These are phyloP conservation scores for Drosophila bunnanda DNA, from an alignment of 2,888 invertebrate genomes.

Conservation along the genomic window DNA sequence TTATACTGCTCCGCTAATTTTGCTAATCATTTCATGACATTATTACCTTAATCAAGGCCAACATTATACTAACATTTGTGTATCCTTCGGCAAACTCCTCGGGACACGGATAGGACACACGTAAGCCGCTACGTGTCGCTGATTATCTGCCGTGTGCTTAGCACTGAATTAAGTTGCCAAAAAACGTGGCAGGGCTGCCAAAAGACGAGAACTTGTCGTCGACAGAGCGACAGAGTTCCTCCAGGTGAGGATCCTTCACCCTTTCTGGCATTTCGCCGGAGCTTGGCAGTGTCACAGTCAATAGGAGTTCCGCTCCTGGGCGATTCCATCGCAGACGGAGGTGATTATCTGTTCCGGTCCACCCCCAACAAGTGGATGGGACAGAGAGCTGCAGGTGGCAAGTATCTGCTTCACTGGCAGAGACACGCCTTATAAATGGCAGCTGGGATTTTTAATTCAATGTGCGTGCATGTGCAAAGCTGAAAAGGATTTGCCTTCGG, in stretches of 20 bases:
- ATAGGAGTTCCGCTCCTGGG: slow-evolving; percentile 30
- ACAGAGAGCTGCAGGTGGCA: slow-evolving; percentile 4
- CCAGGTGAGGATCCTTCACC: slow-evolving; percentile 9
- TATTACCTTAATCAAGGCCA: slow-evolving; percentile 2
- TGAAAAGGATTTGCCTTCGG: slow-evolving; percentile 40
- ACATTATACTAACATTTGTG: slow-evolving; percentile 5
- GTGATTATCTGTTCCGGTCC: slow-evolving; percentile 24
- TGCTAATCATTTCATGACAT: slow-evolving; percentile 15
- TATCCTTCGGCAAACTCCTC: slow-evolving; percentile 18
- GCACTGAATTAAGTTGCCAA: slow-evolving; percentile 69
- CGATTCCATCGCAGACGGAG: slow-evolving; percentile 47
- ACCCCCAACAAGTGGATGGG: slow-evolving; percentile 63
- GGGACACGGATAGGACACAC: slow-evolving; percentile 47
- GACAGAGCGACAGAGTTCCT: not conserved
- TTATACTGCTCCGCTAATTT: not conserved
- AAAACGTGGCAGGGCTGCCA: slow-evolving; percentile 54
- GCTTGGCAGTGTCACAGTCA: not conserved
- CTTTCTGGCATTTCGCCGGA: not conserved
- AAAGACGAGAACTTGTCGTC: not conserved
- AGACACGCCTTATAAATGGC: slow-evolving; percentile 35
- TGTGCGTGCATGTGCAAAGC: slow-evolving; percentile 57
- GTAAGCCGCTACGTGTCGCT: slow-evolving; percentile 64
- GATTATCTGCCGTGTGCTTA: slow-evolving; percentile 75
- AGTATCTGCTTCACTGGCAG: slow-evolving; percentile 6
- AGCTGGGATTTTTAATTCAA: slow-evolving; percentile 55